phyloP scores from a whole-genome alignment of 2,113 vertebrate species.

The Cyanistes caeruleus region DNA sequence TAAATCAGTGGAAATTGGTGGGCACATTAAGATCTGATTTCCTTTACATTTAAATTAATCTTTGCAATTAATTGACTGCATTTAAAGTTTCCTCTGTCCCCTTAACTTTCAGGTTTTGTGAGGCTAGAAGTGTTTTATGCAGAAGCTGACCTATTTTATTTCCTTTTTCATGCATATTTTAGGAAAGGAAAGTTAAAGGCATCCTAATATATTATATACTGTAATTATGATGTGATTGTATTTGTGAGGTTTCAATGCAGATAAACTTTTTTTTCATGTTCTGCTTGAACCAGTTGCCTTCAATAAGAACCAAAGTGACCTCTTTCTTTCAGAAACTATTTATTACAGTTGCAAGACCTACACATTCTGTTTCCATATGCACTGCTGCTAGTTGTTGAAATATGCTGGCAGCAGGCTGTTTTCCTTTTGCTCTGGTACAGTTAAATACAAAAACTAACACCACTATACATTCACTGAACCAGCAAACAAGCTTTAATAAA shows the following conservation, averaged over 20 bases:
- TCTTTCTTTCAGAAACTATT: conserved; percentile 76
- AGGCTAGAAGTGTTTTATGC: neutral
- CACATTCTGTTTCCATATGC: conserved; percentile 65
- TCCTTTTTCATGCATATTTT: conserved; percentile 25
- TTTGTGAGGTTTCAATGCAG: conserved; percentile 57
- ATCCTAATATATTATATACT: neutral
- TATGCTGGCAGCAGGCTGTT: conserved; percentile 21
- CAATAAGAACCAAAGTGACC: conserved; percentile 64
- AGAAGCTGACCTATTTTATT: conserved; percentile 26
- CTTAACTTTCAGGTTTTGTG: conserved; percentile 24
- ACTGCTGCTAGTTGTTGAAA: conserved; percentile 53
- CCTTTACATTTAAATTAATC: neutral
- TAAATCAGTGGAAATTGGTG: neutral
- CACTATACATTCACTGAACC: neutral
- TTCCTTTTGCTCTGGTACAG: conserved; percentile 45
- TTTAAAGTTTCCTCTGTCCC: neutral
- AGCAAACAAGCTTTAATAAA: neutral
- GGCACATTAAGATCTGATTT: neutral
- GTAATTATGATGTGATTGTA: conserved; percentile 29
- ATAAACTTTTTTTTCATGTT: conserved; percentile 36
- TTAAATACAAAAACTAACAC: neutral
- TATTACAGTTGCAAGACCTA: conserved; percentile 69
- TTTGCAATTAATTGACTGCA: neutral
- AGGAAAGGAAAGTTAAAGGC: neutral
- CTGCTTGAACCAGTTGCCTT: conserved; percentile 41